Percentiles rank a stretch among this genome's conserved stretches.
Evolutionary conservation across 2,888 invertebrate genomes (phyloP).

Genomic region (Incurvaria masculella): DNA sequence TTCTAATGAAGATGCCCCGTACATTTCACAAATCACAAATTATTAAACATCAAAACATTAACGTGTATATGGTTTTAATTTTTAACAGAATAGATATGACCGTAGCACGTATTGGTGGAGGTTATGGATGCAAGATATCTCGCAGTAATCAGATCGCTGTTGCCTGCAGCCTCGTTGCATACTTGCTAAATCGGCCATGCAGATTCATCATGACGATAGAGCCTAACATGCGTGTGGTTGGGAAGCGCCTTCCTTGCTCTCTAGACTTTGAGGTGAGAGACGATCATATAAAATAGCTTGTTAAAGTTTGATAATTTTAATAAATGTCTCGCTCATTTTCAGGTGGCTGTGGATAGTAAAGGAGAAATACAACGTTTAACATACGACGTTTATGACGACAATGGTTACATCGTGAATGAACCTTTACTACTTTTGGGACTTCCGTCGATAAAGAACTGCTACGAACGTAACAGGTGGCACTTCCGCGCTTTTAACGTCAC

Average conservation of each 20-base stretch:
- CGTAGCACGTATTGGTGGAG: slow-evolving; percentile 71
- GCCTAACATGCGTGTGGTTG: slow-evolving; percentile 57
- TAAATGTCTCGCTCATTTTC: too few species aligned
- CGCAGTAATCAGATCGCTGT: slow-evolving; percentile 52
- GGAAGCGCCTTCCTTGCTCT: slow-evolving; percentile 50
- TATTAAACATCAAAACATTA: too few species aligned
- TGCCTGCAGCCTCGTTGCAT: slow-evolving; percentile 63
- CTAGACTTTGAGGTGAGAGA: slow-evolving; percentile 45
- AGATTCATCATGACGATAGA: slow-evolving; percentile 60
- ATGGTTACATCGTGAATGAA: slow-evolving; percentile 56
- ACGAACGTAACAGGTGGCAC: slow-evolving; percentile 58
- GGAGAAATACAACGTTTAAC: slow-evolving; percentile 68
- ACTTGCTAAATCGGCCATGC: slow-evolving; percentile 60
- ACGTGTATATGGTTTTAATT: slow-evolving; percentile 4
- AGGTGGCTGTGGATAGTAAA: slow-evolving; percentile 53
- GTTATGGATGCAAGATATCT: slow-evolving; percentile 72
- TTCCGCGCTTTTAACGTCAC: slow-evolving; percentile 42
- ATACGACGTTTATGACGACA: slow-evolving; percentile 50
- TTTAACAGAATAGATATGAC: slow-evolving; percentile 62
- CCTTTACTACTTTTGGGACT: slow-evolving; percentile 27
- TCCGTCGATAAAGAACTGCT: slow-evolving; percentile 48
- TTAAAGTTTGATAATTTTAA: too few species aligned
- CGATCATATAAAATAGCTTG: too few species aligned
- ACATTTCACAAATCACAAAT: too few species aligned
- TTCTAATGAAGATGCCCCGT: too few species aligned